A percentile compares a stretch with the other conserved stretches of the same genome.
These are phyloP conservation scores for Synergus laeviventris DNA, from an alignment of 2,888 invertebrate species.

Conservation along the genomic window DNA sequence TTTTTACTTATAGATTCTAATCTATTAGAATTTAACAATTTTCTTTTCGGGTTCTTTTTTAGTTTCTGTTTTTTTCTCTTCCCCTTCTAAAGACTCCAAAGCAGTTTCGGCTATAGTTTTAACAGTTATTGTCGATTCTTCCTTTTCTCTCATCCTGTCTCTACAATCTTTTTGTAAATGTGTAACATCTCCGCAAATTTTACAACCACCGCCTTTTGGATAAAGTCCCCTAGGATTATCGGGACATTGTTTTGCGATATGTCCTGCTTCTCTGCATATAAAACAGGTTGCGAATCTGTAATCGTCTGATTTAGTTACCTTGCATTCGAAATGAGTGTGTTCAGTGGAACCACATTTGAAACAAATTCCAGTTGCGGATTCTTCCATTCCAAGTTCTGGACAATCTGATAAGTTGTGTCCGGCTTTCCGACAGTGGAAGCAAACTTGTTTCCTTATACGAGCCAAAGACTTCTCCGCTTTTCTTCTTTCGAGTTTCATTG, in stretches of 20 bases:
- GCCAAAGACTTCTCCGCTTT: conserved; percentile 85
- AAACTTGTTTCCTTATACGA: conserved; percentile 83
- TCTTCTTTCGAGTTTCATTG: conserved; percentile 84
- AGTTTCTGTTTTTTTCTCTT: conserved; percentile 42
- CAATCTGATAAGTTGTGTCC: conserved; percentile 91
- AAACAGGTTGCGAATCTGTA: conserved; percentile 92
- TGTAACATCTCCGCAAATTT: conserved; percentile 89
- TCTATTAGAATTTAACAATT: conserved; percentile 67
- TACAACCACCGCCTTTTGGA: conserved; percentile 90
- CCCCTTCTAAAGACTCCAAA: conserved; percentile 66
- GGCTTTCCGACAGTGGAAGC: conserved; percentile 87
- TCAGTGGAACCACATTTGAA: conserved; percentile 95
- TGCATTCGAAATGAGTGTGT: conserved; percentile 86
- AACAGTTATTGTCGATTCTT: conserved; percentile 66
- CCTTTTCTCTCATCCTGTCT: conserved; percentile 75
- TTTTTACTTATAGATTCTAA: conserved; percentile 5
- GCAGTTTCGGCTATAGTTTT: conserved; percentile 61
- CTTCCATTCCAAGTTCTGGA: conserved; percentile 81
- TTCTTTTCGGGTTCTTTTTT: conserved; percentile 58
- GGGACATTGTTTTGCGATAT: conserved; percentile 91
- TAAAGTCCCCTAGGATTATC: conserved; percentile 92
- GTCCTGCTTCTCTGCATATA: conserved; percentile 91
- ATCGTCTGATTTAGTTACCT: conserved; percentile 81
- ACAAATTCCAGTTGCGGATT: conserved; percentile 83
- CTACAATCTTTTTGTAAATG: conserved; percentile 91